These are phyloP conservation scores for Apodemus agrarius DNA, from an alignment of 2,797 vertebrate genomes.

Conservation along the genomic window DNA sequence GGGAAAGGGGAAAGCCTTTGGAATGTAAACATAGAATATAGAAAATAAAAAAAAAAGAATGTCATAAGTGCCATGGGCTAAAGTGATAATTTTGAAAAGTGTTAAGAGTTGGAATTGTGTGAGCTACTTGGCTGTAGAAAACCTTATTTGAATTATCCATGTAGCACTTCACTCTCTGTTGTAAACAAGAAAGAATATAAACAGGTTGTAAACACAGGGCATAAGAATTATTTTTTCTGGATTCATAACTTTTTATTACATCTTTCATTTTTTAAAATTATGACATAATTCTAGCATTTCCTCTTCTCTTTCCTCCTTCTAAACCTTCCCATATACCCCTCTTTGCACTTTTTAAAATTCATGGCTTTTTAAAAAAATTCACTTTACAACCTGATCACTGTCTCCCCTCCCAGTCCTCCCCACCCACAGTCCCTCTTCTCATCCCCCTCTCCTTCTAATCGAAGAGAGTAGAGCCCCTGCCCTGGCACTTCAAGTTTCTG, in stretches of 20 bases:
- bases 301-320: not conserved
- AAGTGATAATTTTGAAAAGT: constrained; percentile 3
- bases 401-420: not conserved
- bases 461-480: not conserved
- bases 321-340: not conserved
- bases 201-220: not conserved
- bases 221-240: not conserved
- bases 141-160: not conserved
- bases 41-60: too few relatives aligned
- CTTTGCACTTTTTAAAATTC: too few relatives aligned
- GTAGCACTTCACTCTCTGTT: not conserved
- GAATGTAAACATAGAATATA: too few relatives aligned
- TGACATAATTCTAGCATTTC: not conserved
- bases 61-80: not conserved
- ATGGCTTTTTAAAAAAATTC: not conserved
- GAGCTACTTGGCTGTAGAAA: not conserved
- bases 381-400: not conserved
- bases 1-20: too few relatives aligned
- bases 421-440: not conserved
- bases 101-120: not conserved
- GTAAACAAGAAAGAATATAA: not conserved
- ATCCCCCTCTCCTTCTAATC: not conserved
- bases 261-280: not conserved
- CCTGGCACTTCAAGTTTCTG: not conserved
- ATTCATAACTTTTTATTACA: not conserved